phyloP scores from a whole-genome alignment of 1,140 invertebrate genomes.

The Cydia pomonella region DNA sequence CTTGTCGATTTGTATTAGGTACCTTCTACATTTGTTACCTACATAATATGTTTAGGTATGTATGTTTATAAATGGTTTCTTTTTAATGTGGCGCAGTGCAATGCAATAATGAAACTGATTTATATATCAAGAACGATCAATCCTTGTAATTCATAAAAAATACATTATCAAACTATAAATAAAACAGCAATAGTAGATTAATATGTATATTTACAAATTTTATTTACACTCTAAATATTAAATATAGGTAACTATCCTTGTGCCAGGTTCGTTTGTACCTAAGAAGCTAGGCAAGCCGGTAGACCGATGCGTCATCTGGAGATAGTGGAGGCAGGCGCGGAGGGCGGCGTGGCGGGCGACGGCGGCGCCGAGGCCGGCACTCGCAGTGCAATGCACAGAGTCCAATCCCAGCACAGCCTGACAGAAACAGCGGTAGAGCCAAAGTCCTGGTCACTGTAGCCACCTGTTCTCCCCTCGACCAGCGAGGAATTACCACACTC shows the following conservation, averaged over 20 bases:
- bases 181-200: slow-evolving; percentile 11
- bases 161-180: slow-evolving; percentile 20
- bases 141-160: too few relatives aligned
- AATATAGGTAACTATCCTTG: slow-evolving; percentile 41
- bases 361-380: slow-evolving; percentile 80
- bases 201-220: slow-evolving; percentile 47
- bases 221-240: slow-evolving; percentile 54
- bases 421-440: slow-evolving; percentile 90
- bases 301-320: slow-evolving; percentile 71
- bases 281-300: slow-evolving; percentile 60
- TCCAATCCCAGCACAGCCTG: slow-evolving; percentile 89
- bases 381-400: slow-evolving; percentile 93
- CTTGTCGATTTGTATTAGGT: too few relatives aligned
- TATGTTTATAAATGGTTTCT: too few relatives aligned
- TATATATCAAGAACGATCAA: too few relatives aligned
- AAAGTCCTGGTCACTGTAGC: slow-evolving; percentile 90
- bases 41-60: too few relatives aligned
- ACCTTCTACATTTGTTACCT: too few relatives aligned
- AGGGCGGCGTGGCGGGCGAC: slow-evolving; percentile 70
- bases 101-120: too few relatives aligned
- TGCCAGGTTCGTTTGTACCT: slow-evolving; percentile 24
- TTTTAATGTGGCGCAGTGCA: too few relatives aligned
- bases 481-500: slow-evolving; percentile 89
- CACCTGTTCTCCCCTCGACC: slow-evolving; percentile 89
- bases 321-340: slow-evolving; percentile 66